Percentiles rank a stretch among this genome's conserved stretches.
These are phyloP conservation scores for Habroteleia sp. DNA, from an alignment of 2,888 invertebrate species.

Conservation along the genomic window DNA sequence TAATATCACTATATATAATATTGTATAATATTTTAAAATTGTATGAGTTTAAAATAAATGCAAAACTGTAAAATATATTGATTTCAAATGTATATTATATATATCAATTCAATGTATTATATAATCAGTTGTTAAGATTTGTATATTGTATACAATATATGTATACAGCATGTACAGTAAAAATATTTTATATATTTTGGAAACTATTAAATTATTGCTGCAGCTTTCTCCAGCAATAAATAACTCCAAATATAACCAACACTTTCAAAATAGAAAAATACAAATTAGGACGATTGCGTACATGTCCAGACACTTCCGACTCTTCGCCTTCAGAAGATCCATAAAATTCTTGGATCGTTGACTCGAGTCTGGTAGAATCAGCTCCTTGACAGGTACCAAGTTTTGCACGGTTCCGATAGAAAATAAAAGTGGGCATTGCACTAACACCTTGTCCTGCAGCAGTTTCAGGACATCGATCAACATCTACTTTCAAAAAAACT, in stretches of 20 bases:
- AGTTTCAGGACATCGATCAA: constrained; percentile 95
- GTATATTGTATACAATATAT: too few relatives aligned
- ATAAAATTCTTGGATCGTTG: constrained; percentile 93
- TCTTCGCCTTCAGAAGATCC: constrained; percentile 85
- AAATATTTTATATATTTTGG: too few relatives aligned
- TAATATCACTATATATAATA: too few relatives aligned
- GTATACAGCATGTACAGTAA: too few relatives aligned
- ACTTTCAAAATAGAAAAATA: constrained; percentile 76
- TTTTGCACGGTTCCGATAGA: constrained; percentile 93
- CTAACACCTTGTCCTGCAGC: constrained; percentile 93
- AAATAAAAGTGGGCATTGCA: constrained; percentile 99
- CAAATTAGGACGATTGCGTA: constrained; percentile 82
- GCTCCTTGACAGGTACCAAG: constrained; percentile 94
- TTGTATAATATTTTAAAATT: too few relatives aligned
- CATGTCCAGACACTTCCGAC: constrained; percentile 89
- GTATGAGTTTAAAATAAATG: too few relatives aligned
- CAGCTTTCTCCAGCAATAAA: constrained; percentile 77
- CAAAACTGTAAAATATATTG: too few relatives aligned
- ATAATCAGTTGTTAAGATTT: too few relatives aligned
- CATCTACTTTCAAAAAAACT: constrained; percentile 96
- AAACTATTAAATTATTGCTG: constrained; percentile 66
- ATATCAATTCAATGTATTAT: too few relatives aligned
- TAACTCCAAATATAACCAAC: constrained; percentile 70
- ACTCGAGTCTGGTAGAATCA: constrained; percentile 90
- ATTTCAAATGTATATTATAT: too few relatives aligned